Evolutionary conservation across 2,888 invertebrate genomes (phyloP).

Genomic region (Sarcophaga subvicina): DNA sequence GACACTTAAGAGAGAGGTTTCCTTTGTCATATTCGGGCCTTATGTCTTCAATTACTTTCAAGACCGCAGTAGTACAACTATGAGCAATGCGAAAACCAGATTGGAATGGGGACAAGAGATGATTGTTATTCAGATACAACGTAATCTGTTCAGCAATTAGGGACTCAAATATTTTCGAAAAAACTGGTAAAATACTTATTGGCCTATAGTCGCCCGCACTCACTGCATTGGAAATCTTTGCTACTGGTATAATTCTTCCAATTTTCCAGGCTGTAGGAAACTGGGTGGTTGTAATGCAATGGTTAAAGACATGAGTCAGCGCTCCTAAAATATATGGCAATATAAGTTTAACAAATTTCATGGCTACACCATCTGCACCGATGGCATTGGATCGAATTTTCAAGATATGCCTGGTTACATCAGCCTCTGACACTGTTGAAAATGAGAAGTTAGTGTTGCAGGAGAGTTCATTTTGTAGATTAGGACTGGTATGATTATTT

Average conservation of each 20-base stretch:
- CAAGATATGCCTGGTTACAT: background rate
- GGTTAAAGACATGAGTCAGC: constrained; percentile 3
- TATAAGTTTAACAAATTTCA: constrained; percentile 19
- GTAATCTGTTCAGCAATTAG: background rate
- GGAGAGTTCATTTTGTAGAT: background rate
- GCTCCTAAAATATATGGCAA: constrained; percentile 6
- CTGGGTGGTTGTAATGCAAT: constrained; percentile 7
- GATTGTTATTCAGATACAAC: background rate
- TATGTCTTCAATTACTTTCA: background rate
- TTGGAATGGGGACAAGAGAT: background rate
- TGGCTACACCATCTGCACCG: constrained; percentile 18
- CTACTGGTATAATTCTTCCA: constrained; percentile 10
- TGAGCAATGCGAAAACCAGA: background rate
- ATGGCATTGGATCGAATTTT: constrained; percentile 12
- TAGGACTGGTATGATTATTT: background rate
- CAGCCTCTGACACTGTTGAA: background rate
- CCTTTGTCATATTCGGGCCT: no score
- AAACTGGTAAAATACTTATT: background rate
- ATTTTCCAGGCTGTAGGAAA: constrained; percentile 16
- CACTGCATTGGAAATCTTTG: constrained; percentile 10
- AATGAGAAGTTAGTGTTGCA: background rate
- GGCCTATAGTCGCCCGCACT: background rate
- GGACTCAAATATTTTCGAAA: background rate
- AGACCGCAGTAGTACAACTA: constrained; percentile 6
- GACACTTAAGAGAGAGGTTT: no score